Percentiles rank a stretch among this genome's conserved stretches.
phyloP scores from a whole-genome alignment of 2,888 invertebrate genomes.

The Lathronympha strigana region DNA sequence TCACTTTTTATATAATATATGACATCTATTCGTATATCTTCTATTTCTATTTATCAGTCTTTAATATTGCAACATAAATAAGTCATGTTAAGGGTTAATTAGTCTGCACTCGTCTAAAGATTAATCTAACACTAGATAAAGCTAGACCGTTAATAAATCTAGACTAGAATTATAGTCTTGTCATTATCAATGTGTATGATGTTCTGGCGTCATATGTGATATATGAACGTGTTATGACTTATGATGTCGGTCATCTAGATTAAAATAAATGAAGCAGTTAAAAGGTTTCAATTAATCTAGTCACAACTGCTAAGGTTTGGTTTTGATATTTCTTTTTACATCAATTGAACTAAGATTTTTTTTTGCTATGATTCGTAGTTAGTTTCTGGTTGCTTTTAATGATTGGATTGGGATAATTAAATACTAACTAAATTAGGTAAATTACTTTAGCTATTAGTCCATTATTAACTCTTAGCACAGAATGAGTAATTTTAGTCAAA shows the following conservation, averaged over 20 bases:
- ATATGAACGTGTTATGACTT: constrained; percentile 7
- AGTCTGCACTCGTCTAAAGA: not conserved
- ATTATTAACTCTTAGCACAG: too few species aligned
- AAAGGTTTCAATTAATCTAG: not conserved
- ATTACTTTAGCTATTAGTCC: too few species aligned
- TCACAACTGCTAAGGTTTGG: not conserved
- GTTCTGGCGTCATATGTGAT: constrained; percentile 7
- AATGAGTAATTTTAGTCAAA: too few species aligned
- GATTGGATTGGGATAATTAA: too few species aligned
- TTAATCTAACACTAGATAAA: not conserved
- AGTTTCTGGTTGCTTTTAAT: too few species aligned
- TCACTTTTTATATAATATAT: too few species aligned
- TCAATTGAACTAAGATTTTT: too few species aligned
- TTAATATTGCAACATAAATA: constrained; percentile 10
- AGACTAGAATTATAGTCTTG: constrained; percentile 3
- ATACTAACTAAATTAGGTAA: too few species aligned
- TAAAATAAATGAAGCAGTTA: not conserved
- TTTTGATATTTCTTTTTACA: not conserved
- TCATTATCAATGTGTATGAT: constrained; percentile 7
- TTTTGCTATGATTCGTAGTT: too few species aligned
- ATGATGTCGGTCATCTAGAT: constrained; percentile 18
- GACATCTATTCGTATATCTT: too few species aligned
- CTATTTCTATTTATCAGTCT: too few species aligned
- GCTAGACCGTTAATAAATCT: not conserved
- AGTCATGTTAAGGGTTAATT: not conserved